Evolutionary conservation across 2,888 invertebrate species (phyloP).

Genomic region (Aphidius colemani): DNA sequence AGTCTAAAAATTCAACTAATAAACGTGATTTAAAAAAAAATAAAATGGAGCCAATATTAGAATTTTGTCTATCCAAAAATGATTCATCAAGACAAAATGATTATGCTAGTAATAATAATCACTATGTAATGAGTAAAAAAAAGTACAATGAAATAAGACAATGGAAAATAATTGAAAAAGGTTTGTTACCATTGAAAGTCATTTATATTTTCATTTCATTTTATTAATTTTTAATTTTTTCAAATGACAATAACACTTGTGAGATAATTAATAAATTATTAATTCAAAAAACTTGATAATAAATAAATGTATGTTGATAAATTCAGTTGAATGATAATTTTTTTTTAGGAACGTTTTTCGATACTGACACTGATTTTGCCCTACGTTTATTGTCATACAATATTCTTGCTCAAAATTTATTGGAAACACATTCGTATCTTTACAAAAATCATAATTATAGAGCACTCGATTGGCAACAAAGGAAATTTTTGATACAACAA

Average conservation of each 20-base stretch:
- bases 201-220: too few species aligned
- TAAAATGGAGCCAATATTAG: conserved; percentile 45
- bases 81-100: conserved; percentile 24
- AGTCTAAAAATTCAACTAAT: conserved; percentile 33
- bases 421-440: conserved; percentile 74
- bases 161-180: conserved; percentile 44
- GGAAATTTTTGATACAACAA: conserved; percentile 65
- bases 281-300: too few species aligned
- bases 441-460: conserved; percentile 68
- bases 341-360: conserved; percentile 40
- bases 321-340: not conserved
- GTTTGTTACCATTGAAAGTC: conserved; percentile 32
- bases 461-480: conserved; percentile 72
- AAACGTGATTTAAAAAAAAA: conserved; percentile 32
- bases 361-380: conserved; percentile 58
- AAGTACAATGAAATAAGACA: conserved; percentile 48
- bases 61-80: conserved; percentile 36
- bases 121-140: conserved; percentile 34
- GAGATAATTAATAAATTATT: too few species aligned
- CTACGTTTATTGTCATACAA: conserved; percentile 85
- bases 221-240: not conserved
- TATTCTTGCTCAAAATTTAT: conserved; percentile 81
- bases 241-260: too few species aligned
- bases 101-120: conserved; percentile 13
- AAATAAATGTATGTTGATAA: too few species aligned